Percentiles rank a stretch among this genome's conserved stretches.
Conservation (phyloP, 2,888 invertebrate genomes). For the Crepidodera aurea region DNA sequence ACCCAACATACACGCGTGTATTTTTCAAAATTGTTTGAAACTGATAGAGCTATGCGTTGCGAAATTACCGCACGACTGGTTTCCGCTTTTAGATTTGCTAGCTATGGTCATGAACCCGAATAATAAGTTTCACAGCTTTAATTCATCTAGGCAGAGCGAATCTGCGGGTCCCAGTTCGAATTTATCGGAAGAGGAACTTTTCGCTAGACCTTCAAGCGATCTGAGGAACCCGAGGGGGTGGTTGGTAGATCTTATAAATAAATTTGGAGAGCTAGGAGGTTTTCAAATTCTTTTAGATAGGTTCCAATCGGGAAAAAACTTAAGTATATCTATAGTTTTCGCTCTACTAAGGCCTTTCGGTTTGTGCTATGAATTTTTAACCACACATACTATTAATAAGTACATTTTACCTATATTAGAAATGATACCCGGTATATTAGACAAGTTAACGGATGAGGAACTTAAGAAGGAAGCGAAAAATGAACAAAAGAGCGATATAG, state of each 20-base stretch:
- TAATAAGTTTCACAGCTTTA: slow-evolving; percentile 93
- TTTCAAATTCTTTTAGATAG: slow-evolving; percentile 86
- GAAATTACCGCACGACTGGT: slow-evolving; percentile 89
- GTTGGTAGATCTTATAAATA: slow-evolving; percentile 95
- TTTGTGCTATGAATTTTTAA: slow-evolving; percentile 89
- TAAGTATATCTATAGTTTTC: slow-evolving; percentile 80
- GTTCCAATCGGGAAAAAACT: slow-evolving; percentile 77
- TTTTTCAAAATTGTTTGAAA: slow-evolving; percentile 91
- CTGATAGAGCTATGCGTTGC: slow-evolving; percentile 92
- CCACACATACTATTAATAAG: slow-evolving; percentile 87
- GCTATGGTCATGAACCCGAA: slow-evolving; percentile 95
- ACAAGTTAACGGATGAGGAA: slow-evolving; percentile 94
- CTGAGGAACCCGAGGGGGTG: slow-evolving; percentile 89
- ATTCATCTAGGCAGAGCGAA: slow-evolving; percentile 80
- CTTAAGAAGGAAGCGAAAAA: slow-evolving; percentile 94
- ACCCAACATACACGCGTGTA: slow-evolving; percentile 94
- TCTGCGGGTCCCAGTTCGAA: slow-evolving; percentile 69
- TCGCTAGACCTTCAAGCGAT: slow-evolving; percentile 79
- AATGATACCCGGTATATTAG: slow-evolving; percentile 87
- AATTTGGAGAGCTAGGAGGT: slow-evolving; percentile 89
- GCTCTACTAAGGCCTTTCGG: slow-evolving; percentile 91
- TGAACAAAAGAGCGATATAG: slow-evolving; percentile 95
- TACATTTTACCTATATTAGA: slow-evolving; percentile 93
- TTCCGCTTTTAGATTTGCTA: slow-evolving; percentile 88
- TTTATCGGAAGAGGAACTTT: slow-evolving; percentile 74